These are phyloP conservation scores for Opisthograptis luteolata DNA, from an alignment of 2,888 invertebrate species.

Conservation along the genomic window DNA sequence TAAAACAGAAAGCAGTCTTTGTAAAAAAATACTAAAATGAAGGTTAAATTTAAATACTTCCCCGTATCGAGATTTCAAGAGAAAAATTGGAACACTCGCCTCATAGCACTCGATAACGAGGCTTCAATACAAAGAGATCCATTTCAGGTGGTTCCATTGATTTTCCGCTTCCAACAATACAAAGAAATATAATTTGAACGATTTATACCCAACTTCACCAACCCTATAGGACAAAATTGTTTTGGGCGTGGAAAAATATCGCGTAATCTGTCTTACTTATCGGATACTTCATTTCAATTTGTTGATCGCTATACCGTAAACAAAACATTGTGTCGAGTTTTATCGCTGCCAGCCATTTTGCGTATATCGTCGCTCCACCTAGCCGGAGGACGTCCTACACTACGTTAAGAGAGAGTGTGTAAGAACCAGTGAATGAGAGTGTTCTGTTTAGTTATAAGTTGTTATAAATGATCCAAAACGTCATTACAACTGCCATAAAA, in stretches of 20 bases:
- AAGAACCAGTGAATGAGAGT: too few species aligned
- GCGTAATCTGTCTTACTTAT: constrained; percentile 2
- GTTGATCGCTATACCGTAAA: not conserved
- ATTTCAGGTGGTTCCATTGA: constrained; percentile 27
- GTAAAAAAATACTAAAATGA: constrained; percentile 28
- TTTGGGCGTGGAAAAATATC: constrained; percentile 1
- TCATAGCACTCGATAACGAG: constrained; percentile 40
- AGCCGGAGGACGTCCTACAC: too few species aligned
- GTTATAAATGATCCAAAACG: too few species aligned
- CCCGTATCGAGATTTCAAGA: constrained; percentile 30
- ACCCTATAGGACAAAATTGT: not conserved
- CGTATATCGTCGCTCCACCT: too few species aligned
- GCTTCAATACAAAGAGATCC: constrained; percentile 32
- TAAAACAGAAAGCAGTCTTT: too few species aligned
- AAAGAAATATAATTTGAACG: constrained; percentile 15
- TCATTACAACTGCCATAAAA: too few species aligned
- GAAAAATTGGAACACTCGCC: constrained; percentile 41
- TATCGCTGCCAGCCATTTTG: too few species aligned
- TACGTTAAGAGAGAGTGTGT: too few species aligned
- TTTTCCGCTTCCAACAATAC: constrained; percentile 22
- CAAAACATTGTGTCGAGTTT: too few species aligned
- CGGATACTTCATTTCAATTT: not conserved
- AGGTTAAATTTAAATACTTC: constrained; percentile 16
- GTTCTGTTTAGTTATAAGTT: too few species aligned
- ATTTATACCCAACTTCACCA: constrained; percentile 8